These are phyloP conservation scores for Melierax canorus DNA, from an alignment of 2,113 vertebrate genomes.

Conservation along the genomic window DNA sequence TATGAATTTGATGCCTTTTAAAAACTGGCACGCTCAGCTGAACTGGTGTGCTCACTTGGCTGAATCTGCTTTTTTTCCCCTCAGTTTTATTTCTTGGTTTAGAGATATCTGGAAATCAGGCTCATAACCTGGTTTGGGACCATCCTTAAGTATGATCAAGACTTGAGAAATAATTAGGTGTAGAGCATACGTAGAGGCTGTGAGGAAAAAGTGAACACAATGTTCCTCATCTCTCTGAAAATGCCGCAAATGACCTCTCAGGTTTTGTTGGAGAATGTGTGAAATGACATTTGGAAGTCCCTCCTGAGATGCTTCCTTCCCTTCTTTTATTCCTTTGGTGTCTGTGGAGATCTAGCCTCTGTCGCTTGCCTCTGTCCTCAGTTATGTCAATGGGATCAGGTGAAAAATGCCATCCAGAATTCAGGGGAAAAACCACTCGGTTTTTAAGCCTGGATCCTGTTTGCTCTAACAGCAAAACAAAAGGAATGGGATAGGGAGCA, in stretches of 20 bases:
- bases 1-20: neutral
- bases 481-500: neutral
- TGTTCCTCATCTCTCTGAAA: neutral
- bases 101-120: neutral
- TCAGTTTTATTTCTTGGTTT: neutral
- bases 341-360: neutral
- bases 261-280: neutral
- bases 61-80: neutral
- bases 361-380: neutral
- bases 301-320: neutral
- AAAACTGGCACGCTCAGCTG: neutral
- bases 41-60: neutral
- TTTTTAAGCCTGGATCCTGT: neutral
- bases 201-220: rapidly evolving
- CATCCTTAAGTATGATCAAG: neutral
- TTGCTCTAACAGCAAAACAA: neutral
- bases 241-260: neutral
- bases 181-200: neutral
- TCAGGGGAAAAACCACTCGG: rapidly evolving
- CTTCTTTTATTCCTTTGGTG: neutral
- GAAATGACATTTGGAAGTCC: neutral
- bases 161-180: neutral
- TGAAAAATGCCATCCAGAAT: neutral
- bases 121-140: neutral
- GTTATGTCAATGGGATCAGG: neutral